Conservation (phyloP, 35 echinoderm and acorn worm genomes). For the Patiria miniata region DNA sequence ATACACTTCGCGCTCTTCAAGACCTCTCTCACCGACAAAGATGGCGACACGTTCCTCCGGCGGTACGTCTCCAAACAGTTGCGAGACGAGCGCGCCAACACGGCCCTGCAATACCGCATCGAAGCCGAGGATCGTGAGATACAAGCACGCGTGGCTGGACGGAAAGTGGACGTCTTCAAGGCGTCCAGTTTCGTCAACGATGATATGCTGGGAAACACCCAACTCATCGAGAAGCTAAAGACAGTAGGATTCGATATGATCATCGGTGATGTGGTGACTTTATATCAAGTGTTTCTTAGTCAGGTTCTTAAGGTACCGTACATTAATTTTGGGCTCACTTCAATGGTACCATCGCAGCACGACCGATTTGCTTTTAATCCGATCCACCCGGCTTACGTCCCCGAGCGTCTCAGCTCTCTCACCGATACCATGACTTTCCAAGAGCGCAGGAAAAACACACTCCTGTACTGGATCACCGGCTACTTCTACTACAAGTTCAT, state of each 20-base stretch:
- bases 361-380: conserved; percentile 6
- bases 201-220: background rate
- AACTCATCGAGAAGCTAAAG: background rate
- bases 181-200: background rate
- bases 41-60: background rate
- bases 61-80: background rate
- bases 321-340: background rate
- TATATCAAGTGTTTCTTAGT: conserved; percentile 3
- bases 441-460: background rate
- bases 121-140: background rate
- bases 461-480: background rate
- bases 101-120: background rate
- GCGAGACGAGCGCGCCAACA: background rate
- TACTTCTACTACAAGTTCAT: background rate
- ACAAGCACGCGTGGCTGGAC: background rate
- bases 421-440: background rate
- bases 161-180: background rate
- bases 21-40: background rate
- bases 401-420: background rate
- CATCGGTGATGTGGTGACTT: background rate
- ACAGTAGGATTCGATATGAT: background rate
- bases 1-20: background rate
- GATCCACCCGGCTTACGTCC: background rate
- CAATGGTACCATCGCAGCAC: background rate
- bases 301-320: background rate